Evolutionary conservation across 30 jellyfish, hydroid and myxozoan genomes (phyloP), one percentile per base, ranked within the genome.

Genomic region (Phacellophora camtschatica): DNA sequence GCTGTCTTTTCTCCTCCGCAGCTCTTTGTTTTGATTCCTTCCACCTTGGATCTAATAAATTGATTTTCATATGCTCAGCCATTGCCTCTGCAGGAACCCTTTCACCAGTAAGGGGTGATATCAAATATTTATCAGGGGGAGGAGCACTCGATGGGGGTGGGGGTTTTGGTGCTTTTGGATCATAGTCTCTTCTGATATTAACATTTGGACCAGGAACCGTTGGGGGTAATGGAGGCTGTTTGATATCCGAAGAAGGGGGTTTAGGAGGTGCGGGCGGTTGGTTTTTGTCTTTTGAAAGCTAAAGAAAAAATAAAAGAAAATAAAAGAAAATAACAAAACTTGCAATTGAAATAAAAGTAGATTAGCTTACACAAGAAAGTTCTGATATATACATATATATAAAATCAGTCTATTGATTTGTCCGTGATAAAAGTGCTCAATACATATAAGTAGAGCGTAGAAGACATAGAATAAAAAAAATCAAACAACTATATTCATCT

Each of bases 101-200:
- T 68, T 94, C 99, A 16, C 99, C 99, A 19, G 99, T 94, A 45
- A 94, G 58, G 29, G 99, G 99, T 1, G 99, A 94, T 16, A 88
- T 88, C 96, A 94, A 56, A 64, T 72, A 91, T 51, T 85, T 85
- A 41, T 90, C 97, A 10, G 96, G 70, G 23, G 94, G 96, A 18
- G 97, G 94, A 33, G 92, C 90, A 57, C 86, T 58, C 15, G 95
- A 61, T 18, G 96, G 90, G 25, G 96, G 81, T 30, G 96, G 84
- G 37, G 90, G 96, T 71, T 85, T 84, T 7, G 95, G 85, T n/a
- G 92, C 94, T 66, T 91, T 91, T 28, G 98, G 98, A 61, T 91
- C 98, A 66, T 91, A 91, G 54, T 90, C 93, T 42, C 83, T 77
- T 35, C 98, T 88, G 71, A 91, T 91, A 84, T 77, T 81, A 28